Evolutionary conservation across 2,113 vertebrate genomes (phyloP).

Genomic region (Pardalotus punctatus): DNA sequence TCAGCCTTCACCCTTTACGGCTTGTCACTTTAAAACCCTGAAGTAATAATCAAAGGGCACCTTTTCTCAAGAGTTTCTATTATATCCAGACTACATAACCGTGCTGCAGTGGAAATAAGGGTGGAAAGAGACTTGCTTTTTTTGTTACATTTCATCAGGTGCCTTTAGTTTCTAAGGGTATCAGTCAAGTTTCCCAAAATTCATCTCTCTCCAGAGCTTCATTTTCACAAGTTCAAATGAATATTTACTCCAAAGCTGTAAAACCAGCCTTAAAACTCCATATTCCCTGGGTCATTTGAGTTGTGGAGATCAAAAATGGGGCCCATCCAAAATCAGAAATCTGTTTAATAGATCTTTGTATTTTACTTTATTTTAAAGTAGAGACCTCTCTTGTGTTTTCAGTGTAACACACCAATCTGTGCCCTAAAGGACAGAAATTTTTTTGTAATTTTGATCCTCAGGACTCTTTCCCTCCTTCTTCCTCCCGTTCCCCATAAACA

Average conservation of each 20-base stretch:
- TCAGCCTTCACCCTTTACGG: conserved; percentile 5
- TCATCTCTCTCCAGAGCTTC: background rate
- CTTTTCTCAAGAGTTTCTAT: background rate
- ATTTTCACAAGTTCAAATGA: background rate
- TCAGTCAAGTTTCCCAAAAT: background rate
- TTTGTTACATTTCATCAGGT: background rate
- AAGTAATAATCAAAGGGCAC: conserved; percentile 42
- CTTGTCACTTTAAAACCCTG: conserved; percentile 36
- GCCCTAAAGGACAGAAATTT: background rate
- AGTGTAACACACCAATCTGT: background rate
- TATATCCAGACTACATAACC: background rate
- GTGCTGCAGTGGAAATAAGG: background rate
- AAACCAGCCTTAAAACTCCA: background rate
- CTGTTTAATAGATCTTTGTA: background rate
- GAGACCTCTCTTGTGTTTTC: background rate
- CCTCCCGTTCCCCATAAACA: background rate
- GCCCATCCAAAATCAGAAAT: background rate
- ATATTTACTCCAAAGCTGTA: background rate
- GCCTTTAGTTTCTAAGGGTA: background rate
- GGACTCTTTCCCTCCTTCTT: background rate
- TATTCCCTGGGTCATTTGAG: background rate
- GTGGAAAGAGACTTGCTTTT: background rate
- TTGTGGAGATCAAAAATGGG: background rate
- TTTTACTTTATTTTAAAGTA: background rate
- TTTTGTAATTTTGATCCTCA: background rate